Evolutionary conservation across 2,113 vertebrate genomes (phyloP).

Genomic region (Colius striatus): DNA sequence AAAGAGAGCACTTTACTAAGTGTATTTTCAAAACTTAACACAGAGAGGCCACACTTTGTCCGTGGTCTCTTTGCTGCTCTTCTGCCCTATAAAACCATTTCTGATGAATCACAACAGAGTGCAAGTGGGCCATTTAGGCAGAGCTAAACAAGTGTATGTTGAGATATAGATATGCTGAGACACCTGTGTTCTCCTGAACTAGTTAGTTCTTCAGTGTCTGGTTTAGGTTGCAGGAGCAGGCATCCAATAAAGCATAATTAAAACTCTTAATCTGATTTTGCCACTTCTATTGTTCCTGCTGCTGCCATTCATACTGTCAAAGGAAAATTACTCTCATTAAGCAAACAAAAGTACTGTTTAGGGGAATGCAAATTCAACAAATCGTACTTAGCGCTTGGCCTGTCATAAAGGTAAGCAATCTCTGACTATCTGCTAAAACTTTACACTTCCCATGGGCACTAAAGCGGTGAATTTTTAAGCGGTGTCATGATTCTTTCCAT

Average conservation of each 20-base stretch:
- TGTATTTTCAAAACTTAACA: not conserved
- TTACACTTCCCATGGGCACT: not conserved
- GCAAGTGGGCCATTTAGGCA: not conserved
- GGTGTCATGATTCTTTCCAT: slow-evolving; percentile 50
- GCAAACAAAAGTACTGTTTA: not conserved
- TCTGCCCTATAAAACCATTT: not conserved
- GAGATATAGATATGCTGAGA: not conserved
- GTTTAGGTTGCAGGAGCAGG: not conserved
- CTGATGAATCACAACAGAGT: not conserved
- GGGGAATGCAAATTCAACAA: not conserved
- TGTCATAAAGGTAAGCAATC: not conserved
- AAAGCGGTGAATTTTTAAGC: slow-evolving; percentile 61
- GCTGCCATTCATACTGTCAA: not conserved
- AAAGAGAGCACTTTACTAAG: not conserved
- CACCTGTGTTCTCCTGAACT: not conserved
- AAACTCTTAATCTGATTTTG: not conserved
- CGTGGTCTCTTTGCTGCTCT: not conserved
- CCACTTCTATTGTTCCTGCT: not conserved
- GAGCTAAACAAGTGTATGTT: not conserved
- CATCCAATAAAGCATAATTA: not conserved
- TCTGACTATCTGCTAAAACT: not conserved
- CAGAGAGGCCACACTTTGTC: not conserved
- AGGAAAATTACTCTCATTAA: slow-evolving; percentile 21
- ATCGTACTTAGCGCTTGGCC: not conserved
- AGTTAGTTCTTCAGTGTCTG: not conserved